Base-by-base conservation (phyloP, 2,113 vertebrate genomes). In the Seriola rivoliana region DNA sequence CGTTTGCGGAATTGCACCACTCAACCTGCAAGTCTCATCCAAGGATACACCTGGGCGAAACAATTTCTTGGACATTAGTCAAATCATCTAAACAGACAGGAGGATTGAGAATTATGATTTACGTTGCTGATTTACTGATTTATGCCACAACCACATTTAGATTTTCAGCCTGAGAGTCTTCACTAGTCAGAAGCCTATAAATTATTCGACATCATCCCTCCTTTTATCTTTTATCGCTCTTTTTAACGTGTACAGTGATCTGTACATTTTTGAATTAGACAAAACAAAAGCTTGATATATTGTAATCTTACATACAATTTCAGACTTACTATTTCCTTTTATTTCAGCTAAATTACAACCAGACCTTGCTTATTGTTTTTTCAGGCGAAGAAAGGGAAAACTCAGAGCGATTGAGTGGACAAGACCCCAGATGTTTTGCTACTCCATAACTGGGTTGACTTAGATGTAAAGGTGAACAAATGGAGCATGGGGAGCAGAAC, bases 391-490 rank as follows among this genome's bases (percentile, higher is more conserved):
- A 71, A 82, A 72, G 40, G 40, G 40, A 75, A 83, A 85, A 67
- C 25, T 54, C 11, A 0, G 42, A 62, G 79, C 46, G 50, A 55
- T 85, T 89, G 57, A 79, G 66, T 40, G 63, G 64, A 75, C 52
- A 54, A 63, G 54, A 67, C 73, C 46, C 42, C 73, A 64, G 75
- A 71, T 79, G 77, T 86, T 84, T 67, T 21, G 52, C 75, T 32
- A 63, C 64, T 63, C n/a, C 66, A 76, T 81, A 78, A 80, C 64
- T 70, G 83, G 81, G 59, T 73, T 54, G 77, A 70, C 80, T 78
- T 40, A 44, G 79, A 81, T 72, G 68, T 70, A 81, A 85, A 90
- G 84, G 69, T 68, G 81, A 82, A 82, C 75, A 90, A 87, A 87
- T 16, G 2, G 79, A 85, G 65, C 80, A n/a, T 52, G 23, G 36